Percentiles rank a stretch among this genome's conserved stretches.
Conservation (phyloP, 2,888 invertebrate genomes). For the Tromatobia lineatoria region DNA sequence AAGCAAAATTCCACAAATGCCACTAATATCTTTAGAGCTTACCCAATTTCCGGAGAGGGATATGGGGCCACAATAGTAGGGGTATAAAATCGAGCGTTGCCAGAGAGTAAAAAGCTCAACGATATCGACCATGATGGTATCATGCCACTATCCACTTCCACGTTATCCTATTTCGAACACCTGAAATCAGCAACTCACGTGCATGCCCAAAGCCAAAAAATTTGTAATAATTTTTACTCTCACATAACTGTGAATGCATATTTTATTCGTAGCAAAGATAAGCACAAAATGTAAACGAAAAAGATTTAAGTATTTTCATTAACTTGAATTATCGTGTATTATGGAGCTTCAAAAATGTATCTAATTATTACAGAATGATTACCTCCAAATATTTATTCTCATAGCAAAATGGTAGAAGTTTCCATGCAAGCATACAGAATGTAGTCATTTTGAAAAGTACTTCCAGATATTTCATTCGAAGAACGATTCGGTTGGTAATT, state of each 20-base stretch:
- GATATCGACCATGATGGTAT: constrained; percentile 79
- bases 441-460: too few species aligned
- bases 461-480: too few species aligned
- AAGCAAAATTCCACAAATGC: constrained; percentile 79
- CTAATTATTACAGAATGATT: too few species aligned
- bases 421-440: too few species aligned
- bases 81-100: constrained; percentile 52
- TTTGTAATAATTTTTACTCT: constrained; percentile 58
- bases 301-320: too few species aligned
- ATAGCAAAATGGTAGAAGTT: too few species aligned
- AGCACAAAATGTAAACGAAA: too few species aligned
- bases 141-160: constrained; percentile 76
- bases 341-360: too few species aligned
- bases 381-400: too few species aligned
- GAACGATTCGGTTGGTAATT: too few species aligned
- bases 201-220: constrained; percentile 40
- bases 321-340: too few species aligned
- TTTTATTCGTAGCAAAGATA: neutral
- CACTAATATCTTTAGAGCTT: constrained; percentile 69
- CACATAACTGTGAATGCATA: constrained; percentile 28
- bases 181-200: constrained; percentile 72
- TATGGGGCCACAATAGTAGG: neutral
- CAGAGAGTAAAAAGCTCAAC: constrained; percentile 74
- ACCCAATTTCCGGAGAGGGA: constrained; percentile 35
- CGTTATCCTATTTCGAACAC: constrained; percentile 76